These are phyloP conservation scores for Thripadectes ignobilis DNA, from an alignment of 2,797 vertebrate genomes.

Conservation along the genomic window DNA sequence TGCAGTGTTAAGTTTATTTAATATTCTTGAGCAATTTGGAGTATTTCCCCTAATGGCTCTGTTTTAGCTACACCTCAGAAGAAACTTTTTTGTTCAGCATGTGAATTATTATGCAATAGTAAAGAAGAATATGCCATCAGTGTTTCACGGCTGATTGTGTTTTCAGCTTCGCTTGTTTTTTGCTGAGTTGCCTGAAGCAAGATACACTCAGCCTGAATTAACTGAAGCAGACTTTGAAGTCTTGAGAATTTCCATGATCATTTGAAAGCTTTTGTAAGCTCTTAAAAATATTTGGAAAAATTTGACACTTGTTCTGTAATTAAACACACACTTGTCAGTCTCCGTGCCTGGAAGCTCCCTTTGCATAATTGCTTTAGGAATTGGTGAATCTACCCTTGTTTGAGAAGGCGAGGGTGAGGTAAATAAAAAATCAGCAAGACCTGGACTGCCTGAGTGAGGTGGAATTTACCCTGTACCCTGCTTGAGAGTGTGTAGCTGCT, in stretches of 20 bases:
- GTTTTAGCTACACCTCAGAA: background rate
- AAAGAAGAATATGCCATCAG: background rate
- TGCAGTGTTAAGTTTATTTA: background rate
- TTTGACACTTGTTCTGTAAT: background rate
- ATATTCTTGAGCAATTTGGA: background rate
- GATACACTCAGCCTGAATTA: background rate
- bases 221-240: background rate
- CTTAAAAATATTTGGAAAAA: conserved; percentile 10
- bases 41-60: background rate
- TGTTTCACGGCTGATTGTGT: background rate
- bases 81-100: background rate
- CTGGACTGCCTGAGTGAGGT: background rate
- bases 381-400: background rate
- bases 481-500: background rate
- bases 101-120: background rate
- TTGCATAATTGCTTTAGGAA: accelerated
- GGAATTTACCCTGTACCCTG: background rate
- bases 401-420: background rate
- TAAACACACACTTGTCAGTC: background rate
- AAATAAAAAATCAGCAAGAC: background rate
- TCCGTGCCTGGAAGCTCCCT: background rate
- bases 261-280: conserved; percentile 34
- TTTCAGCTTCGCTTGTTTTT: background rate
- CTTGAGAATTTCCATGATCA: background rate
- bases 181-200: conserved; percentile 7